Conservation (phyloP, 2,888 invertebrate genomes). For the Pristionchus japonicus region DNA sequence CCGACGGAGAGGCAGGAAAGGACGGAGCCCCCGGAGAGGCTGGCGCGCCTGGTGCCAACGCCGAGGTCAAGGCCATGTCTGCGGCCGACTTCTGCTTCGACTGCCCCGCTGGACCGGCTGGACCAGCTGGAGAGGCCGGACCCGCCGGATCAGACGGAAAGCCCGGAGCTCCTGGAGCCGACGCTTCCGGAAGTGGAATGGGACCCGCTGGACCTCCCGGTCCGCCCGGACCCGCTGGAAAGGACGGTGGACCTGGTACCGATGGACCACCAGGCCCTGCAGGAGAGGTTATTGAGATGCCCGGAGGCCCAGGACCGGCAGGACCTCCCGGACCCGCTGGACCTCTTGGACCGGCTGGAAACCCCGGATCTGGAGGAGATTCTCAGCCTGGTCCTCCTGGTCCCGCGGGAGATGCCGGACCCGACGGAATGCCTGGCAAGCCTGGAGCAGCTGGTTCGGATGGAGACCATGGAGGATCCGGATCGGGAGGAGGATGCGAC, state of each 20-base stretch:
- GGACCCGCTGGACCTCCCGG: conserved; percentile 65
- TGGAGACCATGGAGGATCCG: conserved; percentile 59
- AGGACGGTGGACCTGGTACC: conserved; percentile 60
- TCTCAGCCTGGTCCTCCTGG: conserved; percentile 63
- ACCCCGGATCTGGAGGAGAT: conserved; percentile 32
- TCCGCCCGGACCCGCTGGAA: conserved; percentile 63
- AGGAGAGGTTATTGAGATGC: conserved; percentile 57
- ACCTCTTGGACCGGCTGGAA: conserved; percentile 65
- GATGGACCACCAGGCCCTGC: conserved; percentile 64
- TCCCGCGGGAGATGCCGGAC: conserved; percentile 64
- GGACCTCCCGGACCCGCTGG: conserved; percentile 62
- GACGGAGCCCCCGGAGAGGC: conserved; percentile 56
- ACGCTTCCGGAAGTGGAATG: conserved; percentile 76
- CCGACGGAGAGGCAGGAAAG: conserved; percentile 67
- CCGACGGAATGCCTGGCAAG: conserved; percentile 62
- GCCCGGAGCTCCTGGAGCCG: conserved; percentile 73
- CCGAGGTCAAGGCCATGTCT: conserved; percentile 55
- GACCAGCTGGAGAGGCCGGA: conserved; percentile 66
- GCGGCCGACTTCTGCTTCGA: conserved; percentile 65
- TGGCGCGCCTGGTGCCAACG: conserved; percentile 52
- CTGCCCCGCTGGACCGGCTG: conserved; percentile 65
- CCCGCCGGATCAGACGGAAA: conserved; percentile 63
- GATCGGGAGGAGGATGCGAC: conserved; percentile 62
- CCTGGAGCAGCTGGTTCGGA: conserved; percentile 60
- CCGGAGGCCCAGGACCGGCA: conserved; percentile 58